Conservation (phyloP, 2,888 invertebrate species). For the Volucella bombylans region DNA sequence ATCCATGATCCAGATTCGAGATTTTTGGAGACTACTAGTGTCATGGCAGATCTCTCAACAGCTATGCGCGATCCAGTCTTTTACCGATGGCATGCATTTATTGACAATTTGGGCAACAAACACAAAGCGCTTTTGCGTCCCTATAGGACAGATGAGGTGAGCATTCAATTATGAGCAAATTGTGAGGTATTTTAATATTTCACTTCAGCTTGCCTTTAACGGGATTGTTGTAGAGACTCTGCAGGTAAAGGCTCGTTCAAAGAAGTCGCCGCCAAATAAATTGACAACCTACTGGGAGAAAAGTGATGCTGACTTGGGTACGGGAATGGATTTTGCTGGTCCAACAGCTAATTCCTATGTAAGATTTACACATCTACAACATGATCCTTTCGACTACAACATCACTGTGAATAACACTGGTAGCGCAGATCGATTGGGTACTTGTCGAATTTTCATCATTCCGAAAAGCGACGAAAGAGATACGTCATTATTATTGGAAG, state of each 20-base stretch:
- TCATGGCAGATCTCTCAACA: conserved; percentile 91
- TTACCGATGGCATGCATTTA: conserved; percentile 92
- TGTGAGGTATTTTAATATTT: neutral
- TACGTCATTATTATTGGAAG: conserved; percentile 84
- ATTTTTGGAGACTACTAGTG: conserved; percentile 88
- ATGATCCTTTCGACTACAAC: conserved; percentile 87
- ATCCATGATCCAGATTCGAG: conserved; percentile 91
- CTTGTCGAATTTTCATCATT: conserved; percentile 87
- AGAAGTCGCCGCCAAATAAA: conserved; percentile 82
- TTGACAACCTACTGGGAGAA: conserved; percentile 90
- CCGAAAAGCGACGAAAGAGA: conserved; percentile 87
- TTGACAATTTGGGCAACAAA: conserved; percentile 89
- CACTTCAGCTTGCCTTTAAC: conserved; percentile 14
- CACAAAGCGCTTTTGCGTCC: conserved; percentile 86
- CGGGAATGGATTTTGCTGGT: conserved; percentile 89
- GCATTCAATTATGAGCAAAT: too few relatives aligned
- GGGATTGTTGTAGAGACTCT: conserved; percentile 74
- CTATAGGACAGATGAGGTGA: conserved; percentile 84
- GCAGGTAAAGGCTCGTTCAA: conserved; percentile 75
- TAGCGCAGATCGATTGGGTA: conserved; percentile 83
- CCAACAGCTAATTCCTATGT: conserved; percentile 88
- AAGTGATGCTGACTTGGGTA: conserved; percentile 90
- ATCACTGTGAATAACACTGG: conserved; percentile 85
- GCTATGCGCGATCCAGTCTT: conserved; percentile 94
- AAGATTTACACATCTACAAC: conserved; percentile 90